A percentile compares a stretch with the other conserved stretches of the same genome.
phyloP scores from a whole-genome alignment of 1,140 invertebrate species.

The Ceratitis capitata region DNA sequence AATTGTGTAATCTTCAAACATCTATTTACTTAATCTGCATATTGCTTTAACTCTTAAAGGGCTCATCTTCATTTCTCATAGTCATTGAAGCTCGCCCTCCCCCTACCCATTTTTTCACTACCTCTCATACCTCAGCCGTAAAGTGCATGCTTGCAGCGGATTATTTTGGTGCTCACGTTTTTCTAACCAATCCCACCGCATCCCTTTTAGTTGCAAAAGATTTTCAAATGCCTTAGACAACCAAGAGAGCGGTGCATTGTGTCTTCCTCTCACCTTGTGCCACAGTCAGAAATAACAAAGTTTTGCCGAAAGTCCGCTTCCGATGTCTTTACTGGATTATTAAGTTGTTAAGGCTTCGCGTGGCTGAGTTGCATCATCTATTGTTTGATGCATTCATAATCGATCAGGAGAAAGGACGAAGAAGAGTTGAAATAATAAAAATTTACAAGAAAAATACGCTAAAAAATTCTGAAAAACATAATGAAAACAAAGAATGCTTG shows the following conservation, averaged over 20 bases:
- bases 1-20: too few relatives aligned
- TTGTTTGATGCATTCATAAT: conserved; percentile 32
- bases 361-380: conserved; percentile 1
- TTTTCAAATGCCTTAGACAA: neutral
- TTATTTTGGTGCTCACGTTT: neutral
- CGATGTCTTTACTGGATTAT: neutral
- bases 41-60: too few relatives aligned
- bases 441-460: neutral
- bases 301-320: neutral
- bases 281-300: neutral
- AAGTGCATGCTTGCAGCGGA: neutral
- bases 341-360: conserved; percentile 23
- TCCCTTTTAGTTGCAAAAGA: neutral
- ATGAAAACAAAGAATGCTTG: neutral
- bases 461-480: neutral
- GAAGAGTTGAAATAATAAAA: neutral
- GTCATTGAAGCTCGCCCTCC: too few relatives aligned
- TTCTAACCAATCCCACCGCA: neutral
- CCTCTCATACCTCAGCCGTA: neutral
- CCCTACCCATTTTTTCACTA: too few relatives aligned
- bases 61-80: too few relatives aligned
- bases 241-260: neutral
- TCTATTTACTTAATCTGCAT: too few relatives aligned
- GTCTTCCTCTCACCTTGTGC: neutral
- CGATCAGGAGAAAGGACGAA: neutral